These are phyloP conservation scores for Ivindomyrus marchei DNA, from an alignment of 2,113 vertebrate species.

Conservation along the genomic window DNA sequence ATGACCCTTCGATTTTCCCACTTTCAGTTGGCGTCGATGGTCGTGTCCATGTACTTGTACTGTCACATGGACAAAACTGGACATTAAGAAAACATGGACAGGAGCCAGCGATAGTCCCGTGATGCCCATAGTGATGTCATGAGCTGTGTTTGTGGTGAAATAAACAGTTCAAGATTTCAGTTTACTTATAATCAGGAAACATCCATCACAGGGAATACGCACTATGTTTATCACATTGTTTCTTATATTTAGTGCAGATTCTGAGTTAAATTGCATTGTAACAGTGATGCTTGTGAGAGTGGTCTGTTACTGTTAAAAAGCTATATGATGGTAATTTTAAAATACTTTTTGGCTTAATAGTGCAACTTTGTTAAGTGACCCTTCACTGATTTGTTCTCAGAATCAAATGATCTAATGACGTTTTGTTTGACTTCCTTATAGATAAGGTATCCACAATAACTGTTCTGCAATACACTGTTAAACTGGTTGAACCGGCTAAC, in stretches of 20 bases:
- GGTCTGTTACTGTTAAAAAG: neutral
- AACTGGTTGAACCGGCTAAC: neutral
- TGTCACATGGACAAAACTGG: conserved; percentile 8
- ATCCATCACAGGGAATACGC: neutral
- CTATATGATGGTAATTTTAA: neutral
- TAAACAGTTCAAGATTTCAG: no score
- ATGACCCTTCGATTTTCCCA: neutral
- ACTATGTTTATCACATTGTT: neutral
- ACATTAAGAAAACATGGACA: neutral
- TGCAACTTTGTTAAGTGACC: neutral
- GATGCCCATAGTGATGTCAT: neutral
- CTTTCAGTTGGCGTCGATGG: conserved; percentile 4
- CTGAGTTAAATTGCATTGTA: neutral
- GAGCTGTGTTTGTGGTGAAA: neutral
- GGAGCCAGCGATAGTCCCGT: neutral
- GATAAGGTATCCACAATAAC: neutral
- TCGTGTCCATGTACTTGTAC: conserved; percentile 15
- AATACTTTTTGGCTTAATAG: neutral
- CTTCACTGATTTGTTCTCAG: neutral
- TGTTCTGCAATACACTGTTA: neutral
- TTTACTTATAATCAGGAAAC: neutral
- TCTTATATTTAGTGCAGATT: neutral
- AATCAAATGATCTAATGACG: neutral
- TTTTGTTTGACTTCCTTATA: neutral
- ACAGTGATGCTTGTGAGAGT: neutral